Conservation (phyloP, 2,888 invertebrate genomes). For the Schizaphis graminum region DNA sequence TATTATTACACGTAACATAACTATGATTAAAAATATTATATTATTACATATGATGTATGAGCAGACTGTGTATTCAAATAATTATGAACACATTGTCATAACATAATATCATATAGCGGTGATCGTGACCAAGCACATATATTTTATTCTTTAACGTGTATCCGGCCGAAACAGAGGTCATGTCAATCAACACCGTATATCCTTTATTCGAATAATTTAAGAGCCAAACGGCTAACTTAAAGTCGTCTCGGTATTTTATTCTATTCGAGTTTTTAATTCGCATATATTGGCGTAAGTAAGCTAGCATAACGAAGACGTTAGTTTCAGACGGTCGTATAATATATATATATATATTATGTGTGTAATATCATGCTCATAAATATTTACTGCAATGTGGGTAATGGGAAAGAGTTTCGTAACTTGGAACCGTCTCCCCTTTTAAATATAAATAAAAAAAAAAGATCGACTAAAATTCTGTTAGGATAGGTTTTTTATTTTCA, state of each 20-base stretch:
- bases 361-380: not conserved
- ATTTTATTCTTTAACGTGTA: not conserved
- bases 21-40: not conserved
- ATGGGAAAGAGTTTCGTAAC: not conserved
- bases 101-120: not conserved
- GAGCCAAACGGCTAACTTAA: not conserved
- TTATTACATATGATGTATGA: not conserved
- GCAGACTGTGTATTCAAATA: not conserved
- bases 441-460: not conserved
- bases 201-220: not conserved
- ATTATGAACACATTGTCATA: not conserved
- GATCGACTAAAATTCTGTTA: not conserved
- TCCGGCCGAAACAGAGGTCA: constrained; percentile 5
- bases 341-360: too few relatives aligned
- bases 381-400: not conserved
- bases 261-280: not conserved
- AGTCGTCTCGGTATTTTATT: not conserved
- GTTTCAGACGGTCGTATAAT: not conserved
- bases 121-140: not conserved
- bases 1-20: too few relatives aligned
- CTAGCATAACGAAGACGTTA: not conserved
- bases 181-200: not conserved
- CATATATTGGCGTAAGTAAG: not conserved
- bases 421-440: not conserved
- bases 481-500: not conserved